phyloP scores from a whole-genome alignment of 1,140 invertebrate genomes.

The Pantala flavescens region DNA sequence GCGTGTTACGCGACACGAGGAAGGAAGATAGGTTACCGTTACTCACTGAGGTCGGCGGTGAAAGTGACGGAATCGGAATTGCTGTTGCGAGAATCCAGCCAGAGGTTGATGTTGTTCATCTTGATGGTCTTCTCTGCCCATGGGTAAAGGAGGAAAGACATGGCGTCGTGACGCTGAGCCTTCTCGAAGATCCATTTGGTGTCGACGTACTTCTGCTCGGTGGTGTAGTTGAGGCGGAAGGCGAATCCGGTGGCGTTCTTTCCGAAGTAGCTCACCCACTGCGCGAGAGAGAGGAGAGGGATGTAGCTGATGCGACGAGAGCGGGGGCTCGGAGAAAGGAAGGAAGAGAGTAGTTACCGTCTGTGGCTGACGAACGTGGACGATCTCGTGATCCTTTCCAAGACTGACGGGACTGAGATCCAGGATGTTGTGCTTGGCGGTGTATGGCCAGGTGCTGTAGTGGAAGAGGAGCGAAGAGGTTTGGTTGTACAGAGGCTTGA shows the following conservation, averaged over 20 bases:
- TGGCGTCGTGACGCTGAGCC: constrained; percentile 24
- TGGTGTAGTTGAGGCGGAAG: constrained; percentile 39
- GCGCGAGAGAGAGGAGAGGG: background rate
- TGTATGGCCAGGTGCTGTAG: constrained; percentile 47
- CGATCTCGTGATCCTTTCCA: constrained; percentile 32
- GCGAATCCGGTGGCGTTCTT: constrained; percentile 32
- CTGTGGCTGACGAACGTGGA: constrained; percentile 29
- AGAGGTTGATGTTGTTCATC: constrained; percentile 23
- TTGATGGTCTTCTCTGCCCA: constrained; percentile 22
- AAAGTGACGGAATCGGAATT: constrained; percentile 24
- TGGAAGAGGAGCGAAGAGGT: constrained; percentile 42
- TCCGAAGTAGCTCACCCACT: constrained; percentile 20
- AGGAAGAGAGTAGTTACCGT: constrained; percentile 20
- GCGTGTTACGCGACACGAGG: background rate
- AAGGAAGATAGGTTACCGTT: background rate
- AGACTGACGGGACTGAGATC: constrained; percentile 36
- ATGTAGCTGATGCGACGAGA: background rate
- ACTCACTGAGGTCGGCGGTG: constrained; percentile 22
- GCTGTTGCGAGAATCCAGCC: constrained; percentile 25
- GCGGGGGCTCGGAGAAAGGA: background rate
- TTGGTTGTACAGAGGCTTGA: constrained; percentile 36
- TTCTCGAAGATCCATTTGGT: constrained; percentile 23
- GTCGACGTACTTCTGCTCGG: constrained; percentile 33
- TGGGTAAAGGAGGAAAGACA: constrained; percentile 25
- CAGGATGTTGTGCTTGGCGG: constrained; percentile 41